phyloP scores from a whole-genome alignment of 2,888 invertebrate species.

The Steromphala cineraria region DNA sequence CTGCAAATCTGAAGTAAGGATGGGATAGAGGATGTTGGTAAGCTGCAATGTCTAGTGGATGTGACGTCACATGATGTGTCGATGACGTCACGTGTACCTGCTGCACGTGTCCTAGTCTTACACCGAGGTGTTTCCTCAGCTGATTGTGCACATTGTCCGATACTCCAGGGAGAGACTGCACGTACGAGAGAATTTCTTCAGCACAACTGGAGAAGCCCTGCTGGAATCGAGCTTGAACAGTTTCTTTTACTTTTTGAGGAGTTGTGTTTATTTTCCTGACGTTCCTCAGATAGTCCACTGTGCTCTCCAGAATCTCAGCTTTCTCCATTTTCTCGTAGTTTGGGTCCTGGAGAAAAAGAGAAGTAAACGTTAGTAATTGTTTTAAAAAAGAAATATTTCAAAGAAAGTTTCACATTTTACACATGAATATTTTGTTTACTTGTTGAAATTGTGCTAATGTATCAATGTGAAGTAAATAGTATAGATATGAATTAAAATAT shows the following conservation, averaged over 20 bases:
- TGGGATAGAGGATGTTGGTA: background rate
- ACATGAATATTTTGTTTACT: too few relatives aligned
- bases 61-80: background rate
- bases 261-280: slow-evolving; percentile 11
- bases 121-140: slow-evolving; percentile 11
- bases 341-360: slow-evolving; percentile 25
- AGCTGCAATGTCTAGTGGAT: background rate
- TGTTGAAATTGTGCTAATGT: too few relatives aligned
- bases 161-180: slow-evolving; percentile 5
- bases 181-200: slow-evolving; percentile 10
- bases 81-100: background rate
- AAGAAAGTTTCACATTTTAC: too few relatives aligned
- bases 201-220: slow-evolving; percentile 19
- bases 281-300: slow-evolving; percentile 29
- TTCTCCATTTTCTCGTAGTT: slow-evolving; percentile 37
- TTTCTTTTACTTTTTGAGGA: slow-evolving; percentile 1
- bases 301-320: slow-evolving; percentile 35
- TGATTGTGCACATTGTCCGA: slow-evolving; percentile 12
- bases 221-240: background rate
- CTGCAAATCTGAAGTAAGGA: background rate
- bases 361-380: too few relatives aligned
- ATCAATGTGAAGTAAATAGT: too few relatives aligned
- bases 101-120: background rate
- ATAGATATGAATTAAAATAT: too few relatives aligned
- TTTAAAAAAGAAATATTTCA: too few relatives aligned